Percentiles rank a stretch among this genome's conserved stretches.
These are phyloP conservation scores for Odocoileus virginianus DNA, from an alignment of 2,113 vertebrate species.

Conservation along the genomic window DNA sequence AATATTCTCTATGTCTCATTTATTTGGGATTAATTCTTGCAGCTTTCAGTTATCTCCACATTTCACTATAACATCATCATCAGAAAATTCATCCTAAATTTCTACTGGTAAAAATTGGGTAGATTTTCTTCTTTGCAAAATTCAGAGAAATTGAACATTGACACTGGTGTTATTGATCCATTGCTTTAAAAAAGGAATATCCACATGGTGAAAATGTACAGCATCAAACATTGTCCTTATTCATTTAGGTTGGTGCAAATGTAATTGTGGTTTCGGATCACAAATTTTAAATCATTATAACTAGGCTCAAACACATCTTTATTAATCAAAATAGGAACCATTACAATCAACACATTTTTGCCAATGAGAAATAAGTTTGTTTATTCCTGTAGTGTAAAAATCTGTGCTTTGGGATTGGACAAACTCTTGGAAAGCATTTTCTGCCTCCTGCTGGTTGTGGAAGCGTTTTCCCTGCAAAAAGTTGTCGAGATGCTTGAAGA, in stretches of 20 bases:
- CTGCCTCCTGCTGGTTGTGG: neutral
- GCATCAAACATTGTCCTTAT: neutral
- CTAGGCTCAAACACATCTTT: neutral
- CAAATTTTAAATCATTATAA: neutral
- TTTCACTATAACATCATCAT: neutral
- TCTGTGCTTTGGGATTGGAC: neutral
- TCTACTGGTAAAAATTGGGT: slow-evolving; percentile 3
- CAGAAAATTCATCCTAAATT: slow-evolving; percentile 10
- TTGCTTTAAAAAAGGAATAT: neutral
- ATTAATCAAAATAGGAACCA: neutral
- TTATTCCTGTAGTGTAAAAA: neutral
- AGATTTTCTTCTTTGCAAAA: neutral
- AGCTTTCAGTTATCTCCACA: neutral
- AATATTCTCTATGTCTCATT: neutral
- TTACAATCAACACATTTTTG: neutral
- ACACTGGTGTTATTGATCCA: neutral
- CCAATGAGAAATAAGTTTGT: neutral
- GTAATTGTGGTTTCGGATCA: neutral
- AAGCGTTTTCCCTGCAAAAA: neutral
- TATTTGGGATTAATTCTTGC: neutral
- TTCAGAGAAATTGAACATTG: neutral
- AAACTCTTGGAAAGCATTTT: neutral
- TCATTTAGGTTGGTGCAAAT: neutral
- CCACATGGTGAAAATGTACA: neutral
- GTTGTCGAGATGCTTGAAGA: neutral